phyloP scores from a whole-genome alignment of 2,113 vertebrate genomes.

The Halcyon malimbica region DNA sequence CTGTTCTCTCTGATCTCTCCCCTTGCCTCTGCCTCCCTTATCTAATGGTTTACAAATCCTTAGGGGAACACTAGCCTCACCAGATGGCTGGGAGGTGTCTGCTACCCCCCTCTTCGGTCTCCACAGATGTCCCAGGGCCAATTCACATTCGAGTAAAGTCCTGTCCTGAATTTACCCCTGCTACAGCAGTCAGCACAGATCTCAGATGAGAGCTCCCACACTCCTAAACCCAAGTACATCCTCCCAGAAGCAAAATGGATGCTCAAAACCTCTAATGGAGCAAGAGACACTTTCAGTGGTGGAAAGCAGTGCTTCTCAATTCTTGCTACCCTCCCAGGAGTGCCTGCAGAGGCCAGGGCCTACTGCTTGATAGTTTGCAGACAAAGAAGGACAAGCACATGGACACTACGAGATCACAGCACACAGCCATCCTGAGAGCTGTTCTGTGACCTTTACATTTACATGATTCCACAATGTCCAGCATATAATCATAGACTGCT shows the following conservation, averaged over 20 bases:
- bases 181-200: background rate
- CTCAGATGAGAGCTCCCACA: background rate
- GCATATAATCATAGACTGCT: background rate
- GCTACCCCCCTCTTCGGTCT: background rate
- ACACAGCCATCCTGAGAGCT: fast-evolving
- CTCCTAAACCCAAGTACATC: background rate
- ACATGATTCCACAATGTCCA: background rate
- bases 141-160: background rate
- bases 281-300: background rate
- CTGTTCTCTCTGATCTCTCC: background rate
- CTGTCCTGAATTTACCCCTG: fast-evolving
- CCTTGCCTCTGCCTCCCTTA: background rate
- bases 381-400: fast-evolving
- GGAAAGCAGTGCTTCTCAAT: background rate
- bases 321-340: background rate
- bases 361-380: background rate
- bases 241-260: background rate
- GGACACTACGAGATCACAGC: too few relatives aligned
- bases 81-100: background rate
- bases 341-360: background rate
- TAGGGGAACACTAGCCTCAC: background rate
- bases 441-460: background rate
- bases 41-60: background rate
- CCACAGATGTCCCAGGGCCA: background rate
- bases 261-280: background rate